These are phyloP conservation scores for Zaprionus davidi DNA, from an alignment of 1,140 invertebrate genomes.

Conservation along the genomic window DNA sequence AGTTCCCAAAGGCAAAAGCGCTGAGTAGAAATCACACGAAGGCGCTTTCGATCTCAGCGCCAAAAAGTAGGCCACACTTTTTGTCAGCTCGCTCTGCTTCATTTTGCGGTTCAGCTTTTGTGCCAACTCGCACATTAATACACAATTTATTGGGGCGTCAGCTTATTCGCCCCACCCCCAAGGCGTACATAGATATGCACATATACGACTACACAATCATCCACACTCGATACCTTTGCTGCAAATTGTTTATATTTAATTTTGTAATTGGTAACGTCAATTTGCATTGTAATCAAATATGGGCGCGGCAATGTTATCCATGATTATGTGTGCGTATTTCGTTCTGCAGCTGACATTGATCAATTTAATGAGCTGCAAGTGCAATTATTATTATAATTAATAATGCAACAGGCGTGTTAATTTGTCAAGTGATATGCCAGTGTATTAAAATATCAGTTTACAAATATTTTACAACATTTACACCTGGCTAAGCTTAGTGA, in stretches of 20 bases:
- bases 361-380: constrained; percentile 52
- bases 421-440: neutral
- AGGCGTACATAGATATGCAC: neutral
- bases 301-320: constrained; percentile 5
- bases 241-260: constrained; percentile 54
- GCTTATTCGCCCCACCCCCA: neutral
- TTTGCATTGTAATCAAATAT: constrained; percentile 56
- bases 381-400: constrained; percentile 47
- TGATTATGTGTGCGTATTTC: neutral
- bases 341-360: constrained; percentile 36
- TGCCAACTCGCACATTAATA: constrained; percentile 23
- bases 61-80: constrained; percentile 28
- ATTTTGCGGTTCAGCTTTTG: constrained; percentile 1
- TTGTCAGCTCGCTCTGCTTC: neutral
- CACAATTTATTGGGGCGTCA: constrained; percentile 31
- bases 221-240: constrained; percentile 8
- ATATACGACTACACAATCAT: neutral
- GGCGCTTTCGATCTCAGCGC: constrained; percentile 18
- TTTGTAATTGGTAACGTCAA: constrained; percentile 58
- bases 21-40: constrained; percentile 18
- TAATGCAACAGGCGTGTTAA: constrained; percentile 25
- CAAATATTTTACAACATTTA: too few relatives aligned
- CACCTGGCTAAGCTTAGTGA: neutral
- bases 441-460: neutral
- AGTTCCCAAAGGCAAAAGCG: constrained; percentile 25